These are phyloP conservation scores for Myotis yumanensis DNA, from an alignment of 2,113 vertebrate species.

Conservation along the genomic window DNA sequence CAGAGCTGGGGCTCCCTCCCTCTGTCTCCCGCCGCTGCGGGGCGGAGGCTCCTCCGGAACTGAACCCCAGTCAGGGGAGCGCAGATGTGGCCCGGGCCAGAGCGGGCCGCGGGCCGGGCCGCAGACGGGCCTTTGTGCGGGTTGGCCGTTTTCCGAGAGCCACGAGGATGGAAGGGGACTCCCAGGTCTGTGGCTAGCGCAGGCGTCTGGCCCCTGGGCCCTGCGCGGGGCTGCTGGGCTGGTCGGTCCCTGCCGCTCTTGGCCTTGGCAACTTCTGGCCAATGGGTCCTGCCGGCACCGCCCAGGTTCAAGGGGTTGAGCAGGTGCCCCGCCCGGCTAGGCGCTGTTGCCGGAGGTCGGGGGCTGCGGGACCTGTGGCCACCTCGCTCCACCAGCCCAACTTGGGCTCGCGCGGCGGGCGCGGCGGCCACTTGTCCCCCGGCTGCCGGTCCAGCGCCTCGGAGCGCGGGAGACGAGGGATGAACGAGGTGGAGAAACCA, in stretches of 20 bases:
- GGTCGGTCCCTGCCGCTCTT: not conserved
- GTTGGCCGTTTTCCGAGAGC: constrained; percentile 1
- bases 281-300: not conserved
- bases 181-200: not conserved
- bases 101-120: not conserved
- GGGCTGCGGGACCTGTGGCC: not conserved
- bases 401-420: constrained; percentile 41
- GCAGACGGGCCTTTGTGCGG: constrained; percentile 54
- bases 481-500: not conserved
- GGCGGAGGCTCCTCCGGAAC: constrained; percentile 54
- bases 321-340: constrained; percentile 51
- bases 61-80: constrained; percentile 23
- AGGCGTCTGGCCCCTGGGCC: not conserved
- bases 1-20: constrained; percentile 69
- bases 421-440: not conserved
- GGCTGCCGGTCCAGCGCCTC: not conserved
- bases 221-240: not conserved
- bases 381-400: constrained; percentile 49
- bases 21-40: constrained; percentile 7
- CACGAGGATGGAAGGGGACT: not conserved
- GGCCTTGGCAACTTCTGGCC: constrained; percentile 63
- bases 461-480: not conserved
- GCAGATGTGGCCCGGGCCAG: not conserved
- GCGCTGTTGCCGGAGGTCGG: constrained; percentile 41
- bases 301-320: constrained; percentile 59